Conservation (phyloP, 1,140 invertebrate genomes). For the Lordiphosa stackelbergi region DNA sequence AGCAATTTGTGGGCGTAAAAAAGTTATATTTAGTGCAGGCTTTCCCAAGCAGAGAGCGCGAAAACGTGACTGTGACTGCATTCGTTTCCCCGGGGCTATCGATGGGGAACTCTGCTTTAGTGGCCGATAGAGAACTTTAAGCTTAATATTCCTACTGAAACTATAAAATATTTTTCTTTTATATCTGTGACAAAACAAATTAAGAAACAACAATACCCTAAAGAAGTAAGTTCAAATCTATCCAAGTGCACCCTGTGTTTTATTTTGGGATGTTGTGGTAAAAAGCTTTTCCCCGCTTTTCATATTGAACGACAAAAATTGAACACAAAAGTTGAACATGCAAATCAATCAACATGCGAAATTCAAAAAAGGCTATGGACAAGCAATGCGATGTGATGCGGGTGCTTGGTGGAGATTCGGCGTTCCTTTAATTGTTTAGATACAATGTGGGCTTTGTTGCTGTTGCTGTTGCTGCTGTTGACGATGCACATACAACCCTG, state of each 20-base stretch:
- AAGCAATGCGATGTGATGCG: slow-evolving; percentile 17
- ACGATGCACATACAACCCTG: slow-evolving; percentile 13
- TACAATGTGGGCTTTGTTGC: slow-evolving; percentile 35
- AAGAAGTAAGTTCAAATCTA: not conserved
- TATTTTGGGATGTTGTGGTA: slow-evolving; percentile 35
- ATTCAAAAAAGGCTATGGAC: not conserved
- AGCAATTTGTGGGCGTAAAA: too few species aligned
- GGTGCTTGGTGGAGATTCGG: slow-evolving; percentile 19
- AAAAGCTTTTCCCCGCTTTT: slow-evolving; percentile 37
- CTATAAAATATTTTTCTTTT: too few species aligned
- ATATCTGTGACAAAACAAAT: not conserved
- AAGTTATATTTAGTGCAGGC: too few species aligned
- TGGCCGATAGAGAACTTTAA: too few species aligned
- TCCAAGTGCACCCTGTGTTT: slow-evolving; percentile 23
- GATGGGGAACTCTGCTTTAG: too few species aligned
- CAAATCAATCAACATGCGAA: slow-evolving; percentile 48
- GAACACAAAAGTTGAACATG: slow-evolving; percentile 48
- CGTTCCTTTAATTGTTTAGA: slow-evolving; percentile 30
- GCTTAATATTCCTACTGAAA: too few species aligned
- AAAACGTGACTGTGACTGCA: too few species aligned
- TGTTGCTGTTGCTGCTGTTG: slow-evolving; percentile 14
- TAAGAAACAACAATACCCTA: not conserved
- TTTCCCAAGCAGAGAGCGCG: too few species aligned
- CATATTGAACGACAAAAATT: slow-evolving; percentile 12
- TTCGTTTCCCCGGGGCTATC: too few species aligned